phyloP scores from a whole-genome alignment of 2,113 vertebrate species.

The Salvelinus alpinus region DNA sequence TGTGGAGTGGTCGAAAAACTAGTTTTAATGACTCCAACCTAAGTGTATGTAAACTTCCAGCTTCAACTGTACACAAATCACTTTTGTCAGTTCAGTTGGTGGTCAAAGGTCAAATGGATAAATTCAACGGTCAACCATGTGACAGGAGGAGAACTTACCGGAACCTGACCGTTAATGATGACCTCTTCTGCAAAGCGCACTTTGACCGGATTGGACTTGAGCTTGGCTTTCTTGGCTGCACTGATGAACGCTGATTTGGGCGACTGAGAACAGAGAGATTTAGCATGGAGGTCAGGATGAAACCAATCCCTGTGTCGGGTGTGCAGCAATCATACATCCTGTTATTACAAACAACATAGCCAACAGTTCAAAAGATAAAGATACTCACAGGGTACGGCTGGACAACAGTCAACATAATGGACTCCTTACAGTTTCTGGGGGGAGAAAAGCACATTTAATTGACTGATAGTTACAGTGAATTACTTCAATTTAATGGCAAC shows the following conservation, averaged over 20 bases:
- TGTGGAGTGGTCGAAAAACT: too few relatives aligned
- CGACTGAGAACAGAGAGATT: constrained; percentile 74
- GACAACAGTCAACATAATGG: constrained; percentile 92
- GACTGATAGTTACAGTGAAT: not conserved
- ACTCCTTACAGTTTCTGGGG: constrained; percentile 97
- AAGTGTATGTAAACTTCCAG: too few relatives aligned
- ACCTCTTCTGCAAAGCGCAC: constrained; percentile 98
- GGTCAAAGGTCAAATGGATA: not conserved
- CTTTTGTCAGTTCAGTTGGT: too few relatives aligned
- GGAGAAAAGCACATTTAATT: constrained; percentile 32
- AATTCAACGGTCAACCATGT: not conserved
- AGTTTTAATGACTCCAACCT: too few relatives aligned
- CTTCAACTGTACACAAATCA: too few relatives aligned
- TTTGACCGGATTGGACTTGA: constrained; percentile 98
- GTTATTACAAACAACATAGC: too few relatives aligned
- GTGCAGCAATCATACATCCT: not conserved
- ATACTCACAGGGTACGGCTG: constrained; percentile 94
- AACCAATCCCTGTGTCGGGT: not conserved
- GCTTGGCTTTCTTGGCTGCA: constrained; percentile 97
- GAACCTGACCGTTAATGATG: constrained; percentile 96
- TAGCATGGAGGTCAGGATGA: not conserved
- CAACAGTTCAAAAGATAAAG: not conserved
- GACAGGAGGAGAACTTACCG: constrained; percentile 75
- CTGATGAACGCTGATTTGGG: constrained; percentile 99
- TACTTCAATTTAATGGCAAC: not conserved